Evolutionary conservation across 2,797 vertebrate genomes (phyloP).

Genomic region (Melanotaenia trifasciata): DNA sequence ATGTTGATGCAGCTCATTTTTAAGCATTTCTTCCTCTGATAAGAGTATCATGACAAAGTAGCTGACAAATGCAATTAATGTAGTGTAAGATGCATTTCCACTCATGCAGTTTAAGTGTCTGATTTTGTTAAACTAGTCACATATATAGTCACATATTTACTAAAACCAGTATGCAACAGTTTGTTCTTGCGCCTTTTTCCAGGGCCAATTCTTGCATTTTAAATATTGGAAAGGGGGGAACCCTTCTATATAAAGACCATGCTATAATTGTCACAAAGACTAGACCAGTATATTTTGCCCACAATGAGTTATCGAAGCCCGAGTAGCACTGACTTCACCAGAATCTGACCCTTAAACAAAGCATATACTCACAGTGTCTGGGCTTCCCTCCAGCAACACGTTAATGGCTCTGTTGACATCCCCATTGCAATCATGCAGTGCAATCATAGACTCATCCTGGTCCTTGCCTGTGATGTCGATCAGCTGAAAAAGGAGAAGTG

Average conservation of each 20-base stretch:
- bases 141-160: too few relatives aligned
- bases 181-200: neutral
- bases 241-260: too few relatives aligned
- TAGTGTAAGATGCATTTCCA: neutral
- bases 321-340: constrained; percentile 46
- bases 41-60: constrained; percentile 5
- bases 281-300: neutral
- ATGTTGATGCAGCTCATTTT: constrained; percentile 13
- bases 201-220: neutral
- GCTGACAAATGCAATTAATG: neutral
- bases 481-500: constrained; percentile 83
- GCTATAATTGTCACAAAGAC: neutral
- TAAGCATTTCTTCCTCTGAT: constrained; percentile 9
- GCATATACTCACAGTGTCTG: constrained; percentile 90
- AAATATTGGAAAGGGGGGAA: neutral
- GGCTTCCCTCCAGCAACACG: constrained; percentile 96
- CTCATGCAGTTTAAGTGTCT: too few relatives aligned
- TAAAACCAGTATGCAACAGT: neutral
- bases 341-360: constrained; percentile 49
- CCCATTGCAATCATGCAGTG: constrained; percentile 97
- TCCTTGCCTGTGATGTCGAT: constrained; percentile 99
- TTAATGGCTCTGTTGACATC: constrained; percentile 99
- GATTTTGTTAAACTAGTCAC: too few relatives aligned
- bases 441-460: constrained; percentile 99
- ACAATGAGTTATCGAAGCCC: constrained; percentile 29